phyloP scores from a whole-genome alignment of 2,113 vertebrate species.

The Herpailurus yagouaroundi region DNA sequence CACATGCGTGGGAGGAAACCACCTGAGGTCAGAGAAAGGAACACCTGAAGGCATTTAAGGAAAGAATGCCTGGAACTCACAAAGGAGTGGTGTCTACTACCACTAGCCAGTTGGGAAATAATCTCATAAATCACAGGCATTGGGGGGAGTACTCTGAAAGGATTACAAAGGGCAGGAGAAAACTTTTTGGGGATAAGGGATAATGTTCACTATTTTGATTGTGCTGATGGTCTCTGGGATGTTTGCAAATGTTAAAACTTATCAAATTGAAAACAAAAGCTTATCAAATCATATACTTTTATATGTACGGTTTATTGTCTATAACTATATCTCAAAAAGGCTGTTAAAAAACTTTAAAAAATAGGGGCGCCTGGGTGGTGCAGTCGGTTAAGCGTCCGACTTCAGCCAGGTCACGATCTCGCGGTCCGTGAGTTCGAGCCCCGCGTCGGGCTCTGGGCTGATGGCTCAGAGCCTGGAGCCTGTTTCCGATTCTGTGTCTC shows the following conservation, averaged over 20 bases:
- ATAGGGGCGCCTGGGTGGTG: too few species aligned
- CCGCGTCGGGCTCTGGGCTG: too few species aligned
- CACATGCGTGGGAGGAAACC: background rate
- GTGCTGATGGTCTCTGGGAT: background rate
- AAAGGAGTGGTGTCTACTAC: background rate
- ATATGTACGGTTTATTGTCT: background rate
- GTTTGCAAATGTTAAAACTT: background rate
- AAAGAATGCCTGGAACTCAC: background rate
- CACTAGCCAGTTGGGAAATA: background rate
- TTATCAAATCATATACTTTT: background rate
- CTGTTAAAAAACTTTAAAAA: background rate
- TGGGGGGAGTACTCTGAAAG: background rate
- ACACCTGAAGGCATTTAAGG: background rate
- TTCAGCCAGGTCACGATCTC: too few species aligned
- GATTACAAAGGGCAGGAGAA: background rate
- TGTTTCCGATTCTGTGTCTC: too few species aligned
- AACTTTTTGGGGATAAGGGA: background rate
- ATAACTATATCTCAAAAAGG: background rate
- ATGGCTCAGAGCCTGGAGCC: too few species aligned
- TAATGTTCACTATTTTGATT: background rate
- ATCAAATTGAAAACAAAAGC: background rate
- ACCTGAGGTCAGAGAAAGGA: background rate
- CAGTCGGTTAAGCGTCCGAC: too few species aligned
- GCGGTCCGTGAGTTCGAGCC: too few species aligned
- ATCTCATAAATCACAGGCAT: background rate